Evolutionary conservation across 2,797 vertebrate genomes (phyloP), one percentile per base, ranked within the genome.

Genomic region (Loris lydekkerianus): DNA sequence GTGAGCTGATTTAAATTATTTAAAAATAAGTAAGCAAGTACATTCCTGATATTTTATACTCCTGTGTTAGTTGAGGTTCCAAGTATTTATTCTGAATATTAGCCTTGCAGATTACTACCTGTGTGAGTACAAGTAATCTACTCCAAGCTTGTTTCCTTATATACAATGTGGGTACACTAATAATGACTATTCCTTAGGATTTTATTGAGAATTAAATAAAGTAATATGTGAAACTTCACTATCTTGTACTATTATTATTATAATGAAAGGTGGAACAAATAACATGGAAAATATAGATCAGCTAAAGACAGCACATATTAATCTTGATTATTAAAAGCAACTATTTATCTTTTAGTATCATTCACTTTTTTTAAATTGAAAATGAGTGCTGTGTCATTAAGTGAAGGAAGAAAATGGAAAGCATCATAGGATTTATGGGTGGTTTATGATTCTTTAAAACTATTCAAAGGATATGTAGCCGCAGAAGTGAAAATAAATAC

Each of bases 241-340:
- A 20, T 78, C 75, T 15, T 95, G 11, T 63, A 43, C n/a, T 40
- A 90, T 96, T 75, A 93, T 94, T 87, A 43, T 56, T 67, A 40
- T 53, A 58, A 43, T 14, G 67, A 63, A 43, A 87, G 53, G 10
- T 83, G 67, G 37, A 92, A 83, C 86, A 97, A 65, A 29, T 61
- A n/a, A 60, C 14, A 72, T 0, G 1, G 37, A 10, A 23, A 21
- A 73, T 70, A 40, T 1, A 96, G 56, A 70, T 93, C 82, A 95
- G 96, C 83, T 49, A 72, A 92, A 95, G 46, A 78, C 13, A 65
- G 56, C 49, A 82, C 23, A 88, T 77, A 80, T 60, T 95, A 85
- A 87, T 94, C 93, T 65, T 89, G 72, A 95, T 31, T 94, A 58
- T 85, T 89, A 72, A 88, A 95, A 87, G 93, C 43, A 75, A 78